Evolutionary conservation across 2,888 invertebrate species (phyloP), one percentile per base, ranked within the genome.

Genomic region (Mimachlamys varia): DNA sequence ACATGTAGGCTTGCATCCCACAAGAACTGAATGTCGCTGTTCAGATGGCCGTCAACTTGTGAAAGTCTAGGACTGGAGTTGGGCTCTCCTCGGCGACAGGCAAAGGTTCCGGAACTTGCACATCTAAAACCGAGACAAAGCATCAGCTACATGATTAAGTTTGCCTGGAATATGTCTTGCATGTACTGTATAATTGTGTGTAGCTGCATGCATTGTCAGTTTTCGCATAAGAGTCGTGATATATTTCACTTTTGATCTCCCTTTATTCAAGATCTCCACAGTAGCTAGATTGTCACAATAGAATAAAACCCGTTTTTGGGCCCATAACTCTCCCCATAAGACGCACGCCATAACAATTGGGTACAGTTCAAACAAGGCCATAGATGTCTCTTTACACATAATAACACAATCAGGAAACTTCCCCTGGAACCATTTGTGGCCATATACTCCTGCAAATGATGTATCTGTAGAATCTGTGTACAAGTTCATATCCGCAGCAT

Each of bases 81-180:
- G n/a, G n/a, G n/a, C n/a, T n/a, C n/a, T n/a, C n/a, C n/a, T n/a
- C n/a, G n/a, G n/a, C n/a, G n/a, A n/a, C n/a, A n/a, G n/a, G n/a
- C n/a, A n/a, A n/a, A n/a, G n/a, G n/a, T n/a, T 22, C 87, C 91
- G 58, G 89, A 90, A 91, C n/a, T 58, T 55, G 17, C 87, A 22
- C 89, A 92, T 88, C 91, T 91, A 90, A 0, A 55, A 91, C 88
- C 91, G 92, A 92, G 92, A 92, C 22, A 92, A 17, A 58, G 90
- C 22, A 49, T 92, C 90, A 27, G 89, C 89, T 13, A 92, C 58
- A 55, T 10, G 2, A 53, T 92, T 92, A 0, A n/a, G 19, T 17
- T 58, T 55, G 7, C 91, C 90, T 10, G 53, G 62, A 49, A 92
- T 76, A 89, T 92, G 90, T 33, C 12, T 22, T 38, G 91, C 89